Base-by-base conservation (phyloP, 1,140 invertebrate genomes). In the Aethina tumida region DNA sequence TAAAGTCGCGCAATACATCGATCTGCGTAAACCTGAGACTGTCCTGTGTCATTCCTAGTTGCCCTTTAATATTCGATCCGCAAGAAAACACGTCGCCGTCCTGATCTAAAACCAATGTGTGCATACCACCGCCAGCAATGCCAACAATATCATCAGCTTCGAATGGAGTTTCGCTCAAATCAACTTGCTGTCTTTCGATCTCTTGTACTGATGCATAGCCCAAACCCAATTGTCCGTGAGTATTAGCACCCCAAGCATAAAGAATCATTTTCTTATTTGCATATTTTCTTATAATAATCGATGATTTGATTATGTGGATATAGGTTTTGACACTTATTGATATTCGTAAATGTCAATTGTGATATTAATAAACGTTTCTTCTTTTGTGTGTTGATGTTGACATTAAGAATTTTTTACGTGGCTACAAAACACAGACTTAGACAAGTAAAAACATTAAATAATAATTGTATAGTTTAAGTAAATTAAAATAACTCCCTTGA, bases 61-160 rank as follows among this genome's bases (percentile, higher is more conserved):
- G 88, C 2, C 81, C 79, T 57, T 75, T 81, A 49, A 76, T 74
- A 64, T 92, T 94, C 81, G 83, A 89, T 4, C 91, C 90, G 68
- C 87, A 93, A 21, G 77, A 71, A 56, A 79, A 90, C 5, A 92
- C 55, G 44, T 74, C 74, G 7, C 79, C 80, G 26, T 70, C 64
- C 25, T 64, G 60, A 47, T 78, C 73, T 13, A 86, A 56, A 14
- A 85, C 62, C 8, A 88, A 51, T 1, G 79, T 76, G 53, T 88
- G 84, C 1, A 81, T 81, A 18, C 80, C 84, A 33, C 84, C 84
- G 31, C 82, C 84, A 9, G 67, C 63, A 35, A 87, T 79, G 47
- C 70, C 66, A 20, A 63, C 64, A 19, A 81, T 70, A 24, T 66
- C 53, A 26, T 61, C 53, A 9, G 66, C 50, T 28, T 56, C 47